Percentiles rank a stretch among this genome's conserved stretches.
Conservation (phyloP, 2,797 vertebrate genomes). For the Catharus ustulatus region DNA sequence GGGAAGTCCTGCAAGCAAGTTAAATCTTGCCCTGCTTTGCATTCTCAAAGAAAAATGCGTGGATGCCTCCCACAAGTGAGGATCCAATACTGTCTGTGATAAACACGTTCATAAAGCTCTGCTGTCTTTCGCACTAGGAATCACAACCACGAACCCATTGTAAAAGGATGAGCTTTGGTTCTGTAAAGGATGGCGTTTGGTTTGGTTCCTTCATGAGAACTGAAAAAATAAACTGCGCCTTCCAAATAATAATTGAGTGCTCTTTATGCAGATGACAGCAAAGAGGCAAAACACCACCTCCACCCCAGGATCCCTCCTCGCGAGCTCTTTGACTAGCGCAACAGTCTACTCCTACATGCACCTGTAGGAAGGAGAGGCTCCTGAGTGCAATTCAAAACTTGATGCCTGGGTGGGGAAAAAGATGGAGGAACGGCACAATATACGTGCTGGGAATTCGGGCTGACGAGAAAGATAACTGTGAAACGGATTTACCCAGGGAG, state of each 20-base stretch:
- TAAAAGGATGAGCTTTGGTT: background rate
- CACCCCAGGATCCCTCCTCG: background rate
- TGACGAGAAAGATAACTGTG: background rate
- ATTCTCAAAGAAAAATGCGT: constrained; percentile 19
- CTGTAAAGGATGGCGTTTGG: background rate
- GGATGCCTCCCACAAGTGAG: constrained; percentile 64
- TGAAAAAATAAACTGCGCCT: background rate
- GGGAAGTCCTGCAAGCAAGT: background rate
- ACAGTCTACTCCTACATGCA: constrained; percentile 26
- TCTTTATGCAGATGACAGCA: background rate
- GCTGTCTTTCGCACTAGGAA: constrained; percentile 35
- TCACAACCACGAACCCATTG: constrained; percentile 6
- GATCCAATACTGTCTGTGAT: constrained; percentile 39
- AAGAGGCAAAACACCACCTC: constrained; percentile 16
- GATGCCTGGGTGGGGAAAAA: background rate
- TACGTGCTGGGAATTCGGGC: background rate
- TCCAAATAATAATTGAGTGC: background rate
- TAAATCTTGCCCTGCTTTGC: background rate
- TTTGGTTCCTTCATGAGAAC: background rate
- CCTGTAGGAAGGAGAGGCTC: constrained; percentile 58
- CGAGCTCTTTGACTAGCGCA: background rate
- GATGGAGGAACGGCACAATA: constrained; percentile 20
- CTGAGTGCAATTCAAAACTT: constrained; percentile 44
- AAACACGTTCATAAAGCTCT: constrained; percentile 44
- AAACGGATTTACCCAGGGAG: background rate